phyloP scores from a whole-genome alignment of 2,888 invertebrate genomes.

The Nematopogon swammerdamellus region DNA sequence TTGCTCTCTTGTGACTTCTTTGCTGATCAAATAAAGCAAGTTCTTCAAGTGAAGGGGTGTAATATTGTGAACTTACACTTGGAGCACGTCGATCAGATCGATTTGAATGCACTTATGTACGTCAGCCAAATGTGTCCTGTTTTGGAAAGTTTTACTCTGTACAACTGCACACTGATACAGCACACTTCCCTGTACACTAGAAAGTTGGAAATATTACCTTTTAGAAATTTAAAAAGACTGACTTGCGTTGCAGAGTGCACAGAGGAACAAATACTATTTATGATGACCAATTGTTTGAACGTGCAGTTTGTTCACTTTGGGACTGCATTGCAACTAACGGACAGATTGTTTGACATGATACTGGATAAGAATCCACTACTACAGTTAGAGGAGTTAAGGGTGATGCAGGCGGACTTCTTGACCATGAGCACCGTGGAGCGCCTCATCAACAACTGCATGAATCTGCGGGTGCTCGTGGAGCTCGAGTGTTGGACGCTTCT shows the following conservation, averaged over 20 bases:
- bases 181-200: constrained; percentile 54
- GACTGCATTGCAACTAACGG: constrained; percentile 68
- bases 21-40: constrained; percentile 63
- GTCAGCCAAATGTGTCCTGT: constrained; percentile 73
- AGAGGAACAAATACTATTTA: constrained; percentile 62
- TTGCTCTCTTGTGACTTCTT: constrained; percentile 70
- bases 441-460: constrained; percentile 64
- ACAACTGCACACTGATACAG: constrained; percentile 69
- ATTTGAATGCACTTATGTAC: constrained; percentile 67
- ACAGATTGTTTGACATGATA: constrained; percentile 61
- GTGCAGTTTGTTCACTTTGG: constrained; percentile 67
- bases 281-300: constrained; percentile 62
- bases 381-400: constrained; percentile 64
- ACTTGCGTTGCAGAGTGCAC: constrained; percentile 67
- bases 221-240: constrained; percentile 62
- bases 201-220: constrained; percentile 58
- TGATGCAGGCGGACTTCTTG: constrained; percentile 66
- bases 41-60: constrained; percentile 65
- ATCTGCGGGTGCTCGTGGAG: too few relatives aligned
- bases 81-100: constrained; percentile 73
- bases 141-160: constrained; percentile 62
- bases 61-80: constrained; percentile 63
- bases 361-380: constrained; percentile 64
- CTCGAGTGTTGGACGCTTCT: constrained; percentile 70
- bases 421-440: constrained; percentile 63